Evolutionary conservation across 1,140 invertebrate species (phyloP).

Genomic region (Cydia strobilella): DNA sequence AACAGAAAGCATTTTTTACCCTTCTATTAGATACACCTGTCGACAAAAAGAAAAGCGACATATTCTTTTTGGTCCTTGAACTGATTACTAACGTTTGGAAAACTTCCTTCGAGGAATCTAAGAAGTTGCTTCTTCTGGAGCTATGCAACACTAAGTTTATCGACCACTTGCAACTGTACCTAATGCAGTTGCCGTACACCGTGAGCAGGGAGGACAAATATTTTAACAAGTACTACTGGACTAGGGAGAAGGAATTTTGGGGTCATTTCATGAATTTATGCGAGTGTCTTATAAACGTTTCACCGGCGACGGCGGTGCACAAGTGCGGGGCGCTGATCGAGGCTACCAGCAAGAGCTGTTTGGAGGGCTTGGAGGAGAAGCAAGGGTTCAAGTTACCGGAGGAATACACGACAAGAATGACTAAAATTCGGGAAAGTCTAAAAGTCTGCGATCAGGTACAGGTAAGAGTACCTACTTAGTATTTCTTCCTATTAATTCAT

Average conservation of each 20-base stretch:
- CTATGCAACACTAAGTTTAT: conserved; percentile 68
- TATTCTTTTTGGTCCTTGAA: conserved; percentile 56
- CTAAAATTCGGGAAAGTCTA: conserved; percentile 56
- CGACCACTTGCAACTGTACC: conserved; percentile 53
- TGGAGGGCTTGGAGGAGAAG: conserved; percentile 59
- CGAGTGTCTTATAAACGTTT: conserved; percentile 58
- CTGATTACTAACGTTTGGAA: conserved; percentile 62
- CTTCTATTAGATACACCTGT: conserved; percentile 49
- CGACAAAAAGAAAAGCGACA: conserved; percentile 47
- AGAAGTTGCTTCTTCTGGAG: conserved; percentile 60
- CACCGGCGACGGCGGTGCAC: conserved; percentile 63
- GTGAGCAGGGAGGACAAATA: conserved; percentile 48
- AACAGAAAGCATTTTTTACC: conserved; percentile 50
- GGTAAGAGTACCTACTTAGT: conserved; percentile 43
- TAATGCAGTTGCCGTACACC: conserved; percentile 64
- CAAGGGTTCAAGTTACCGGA: conserved; percentile 59
- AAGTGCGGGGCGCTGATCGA: conserved; percentile 66
- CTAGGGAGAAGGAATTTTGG: conserved; percentile 68
- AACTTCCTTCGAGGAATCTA: conserved; percentile 64
- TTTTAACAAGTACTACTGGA: conserved; percentile 69
- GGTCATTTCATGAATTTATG: conserved; percentile 59
- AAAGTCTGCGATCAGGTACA: conserved; percentile 50
- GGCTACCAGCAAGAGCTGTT: conserved; percentile 51
- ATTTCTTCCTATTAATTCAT: conserved; percentile 22
- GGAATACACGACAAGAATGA: conserved; percentile 52